Evolutionary conservation across 2,797 vertebrate species (phyloP), one percentile per base, ranked within the genome.

Genomic region (Sebastes kiyomatsui): DNA sequence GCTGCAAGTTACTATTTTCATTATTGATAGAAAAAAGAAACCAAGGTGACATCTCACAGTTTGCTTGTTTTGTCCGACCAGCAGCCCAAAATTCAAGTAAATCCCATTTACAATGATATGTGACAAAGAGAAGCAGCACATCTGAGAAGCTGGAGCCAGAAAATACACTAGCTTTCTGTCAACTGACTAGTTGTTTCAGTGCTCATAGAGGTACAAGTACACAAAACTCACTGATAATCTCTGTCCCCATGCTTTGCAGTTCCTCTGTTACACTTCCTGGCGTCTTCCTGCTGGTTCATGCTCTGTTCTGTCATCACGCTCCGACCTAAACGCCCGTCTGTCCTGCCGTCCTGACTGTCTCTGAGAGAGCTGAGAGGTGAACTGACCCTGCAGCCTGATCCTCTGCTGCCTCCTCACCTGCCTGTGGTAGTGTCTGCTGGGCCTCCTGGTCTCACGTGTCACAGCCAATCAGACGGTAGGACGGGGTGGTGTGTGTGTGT

Each of bases 211-310:
- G 8, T n/a, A 49, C 4, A 27, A 28, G 14, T 28, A 49, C 46
- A 38, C 35, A 55, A 0, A 3, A 92, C 93, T 90, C 87, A 92
- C 92, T 87, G 83, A 38, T 85, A 58, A n/a, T 90, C 80, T 35
- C 77, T 73, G 2, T 71, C 80, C 22, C 79, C 66, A 0, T 28
- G 70, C 73, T 76, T 82, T 1, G 58, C 8, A 2, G 75, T 32
- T 79, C 85, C 77, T 85, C 74, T 76, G 80, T 32, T 62, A 8
- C 10, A 6, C 80, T 20, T 87, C 76, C 73, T 87, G 74, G 11
- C 61, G 4, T 90, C 86, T 2, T 90, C 84, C 72, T 79, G 84
- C 77, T 67, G 83, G 71, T 52, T 81, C 72, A 27, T 42, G 11
- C 71, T 38, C 56, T 73, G 72, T 1, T 92, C 86, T 23, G 85